Percentiles rank a stretch among this genome's conserved stretches.
Evolutionary conservation across 2,888 invertebrate species (phyloP).

Genomic region (Macaria notata): DNA sequence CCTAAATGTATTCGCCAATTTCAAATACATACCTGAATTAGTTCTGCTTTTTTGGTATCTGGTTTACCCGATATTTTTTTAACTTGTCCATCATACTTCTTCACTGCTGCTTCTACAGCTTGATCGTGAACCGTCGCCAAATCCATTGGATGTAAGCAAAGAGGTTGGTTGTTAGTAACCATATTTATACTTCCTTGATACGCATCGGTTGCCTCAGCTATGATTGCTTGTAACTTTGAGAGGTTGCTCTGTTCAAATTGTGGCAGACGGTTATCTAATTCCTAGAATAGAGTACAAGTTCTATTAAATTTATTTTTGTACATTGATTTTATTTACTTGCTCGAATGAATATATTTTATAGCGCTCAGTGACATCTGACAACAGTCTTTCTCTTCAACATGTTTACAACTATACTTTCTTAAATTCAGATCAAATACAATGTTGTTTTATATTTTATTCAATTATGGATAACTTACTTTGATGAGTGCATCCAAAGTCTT

Average conservation of each 20-base stretch:
- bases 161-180: not conserved
- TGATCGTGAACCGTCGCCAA: constrained; percentile 3
- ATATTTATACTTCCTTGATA: constrained; percentile 10
- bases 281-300: constrained; percentile 4
- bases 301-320: too few relatives aligned
- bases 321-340: too few relatives aligned
- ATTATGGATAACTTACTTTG: not conserved
- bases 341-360: too few relatives aligned
- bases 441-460: too few relatives aligned
- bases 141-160: constrained; percentile 16
- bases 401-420: too few relatives aligned
- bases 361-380: too few relatives aligned
- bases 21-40: not conserved
- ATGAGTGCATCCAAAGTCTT: constrained; percentile 4
- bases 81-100: constrained; percentile 1
- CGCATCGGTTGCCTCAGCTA: constrained; percentile 6
- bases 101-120: constrained; percentile 1
- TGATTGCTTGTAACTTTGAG: constrained; percentile 9
- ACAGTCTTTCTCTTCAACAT: too few relatives aligned
- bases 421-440: too few relatives aligned
- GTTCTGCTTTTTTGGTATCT: constrained; percentile 4
- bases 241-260: constrained; percentile 12
- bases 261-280: constrained; percentile 5
- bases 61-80: not conserved
- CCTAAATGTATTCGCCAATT: too few relatives aligned